Conservation (phyloP, 2,888 invertebrate genomes). For the Maniola hyperantus region DNA sequence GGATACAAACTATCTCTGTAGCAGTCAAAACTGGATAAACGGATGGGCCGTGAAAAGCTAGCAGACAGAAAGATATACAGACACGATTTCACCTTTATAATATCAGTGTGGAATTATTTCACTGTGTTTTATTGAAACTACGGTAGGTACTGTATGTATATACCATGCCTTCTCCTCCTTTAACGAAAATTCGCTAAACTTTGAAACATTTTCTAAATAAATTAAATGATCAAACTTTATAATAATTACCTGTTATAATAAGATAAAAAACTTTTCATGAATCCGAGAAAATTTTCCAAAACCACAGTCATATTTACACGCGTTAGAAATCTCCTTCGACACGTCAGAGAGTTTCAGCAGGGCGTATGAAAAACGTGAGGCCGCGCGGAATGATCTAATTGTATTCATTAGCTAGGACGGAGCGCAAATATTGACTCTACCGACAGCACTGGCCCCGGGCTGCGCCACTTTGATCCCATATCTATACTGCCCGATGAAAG, state of each 20-base stretch:
- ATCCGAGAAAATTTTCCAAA: conserved; percentile 1
- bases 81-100: too few relatives aligned
- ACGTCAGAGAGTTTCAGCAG: conserved; percentile 66
- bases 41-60: too few relatives aligned
- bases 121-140: too few relatives aligned
- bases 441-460: conserved; percentile 57
- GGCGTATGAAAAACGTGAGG: conserved; percentile 80
- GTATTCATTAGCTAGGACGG: conserved; percentile 81
- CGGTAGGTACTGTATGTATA: too few relatives aligned
- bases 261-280: background rate
- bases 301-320: conserved; percentile 51
- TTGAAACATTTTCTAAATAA: too few relatives aligned
- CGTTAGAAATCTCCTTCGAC: conserved; percentile 60
- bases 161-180: too few relatives aligned
- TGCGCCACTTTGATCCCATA: conserved; percentile 41
- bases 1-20: too few relatives aligned
- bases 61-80: too few relatives aligned
- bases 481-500: conserved; percentile 24
- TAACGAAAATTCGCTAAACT: too few relatives aligned
- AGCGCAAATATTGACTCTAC: conserved; percentile 78
- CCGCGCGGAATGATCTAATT: conserved; percentile 83
- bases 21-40: too few relatives aligned
- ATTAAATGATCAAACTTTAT: background rate
- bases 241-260: background rate
- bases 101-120: too few relatives aligned